A percentile compares a stretch with the other conserved stretches of the same genome.
These are phyloP conservation scores for Malurus melanocephalus DNA, from an alignment of 2,113 vertebrate species.

Conservation along the genomic window DNA sequence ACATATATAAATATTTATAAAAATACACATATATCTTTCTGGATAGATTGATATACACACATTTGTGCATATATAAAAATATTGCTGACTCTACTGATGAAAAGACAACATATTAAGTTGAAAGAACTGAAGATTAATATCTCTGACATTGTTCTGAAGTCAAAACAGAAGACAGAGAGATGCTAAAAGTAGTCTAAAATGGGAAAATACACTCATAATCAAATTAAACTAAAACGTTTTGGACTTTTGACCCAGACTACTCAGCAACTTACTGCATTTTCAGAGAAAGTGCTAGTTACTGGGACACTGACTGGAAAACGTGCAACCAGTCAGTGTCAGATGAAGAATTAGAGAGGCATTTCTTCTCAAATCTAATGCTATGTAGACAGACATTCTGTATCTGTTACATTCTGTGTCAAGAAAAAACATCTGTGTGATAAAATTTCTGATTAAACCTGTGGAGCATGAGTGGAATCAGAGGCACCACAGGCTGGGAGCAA, in stretches of 20 bases:
- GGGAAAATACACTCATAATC: background rate
- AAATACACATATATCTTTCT: background rate
- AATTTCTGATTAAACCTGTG: background rate
- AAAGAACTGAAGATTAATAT: background rate
- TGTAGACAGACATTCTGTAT: background rate
- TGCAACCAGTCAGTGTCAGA: background rate
- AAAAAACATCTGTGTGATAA: background rate
- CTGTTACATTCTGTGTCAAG: background rate
- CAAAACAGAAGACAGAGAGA: background rate
- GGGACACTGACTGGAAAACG: background rate
- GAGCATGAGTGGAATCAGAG: background rate
- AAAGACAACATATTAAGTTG: background rate
- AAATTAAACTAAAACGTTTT: background rate
- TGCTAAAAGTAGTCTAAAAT: background rate
- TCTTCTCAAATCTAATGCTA: background rate
- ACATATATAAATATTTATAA: background rate
- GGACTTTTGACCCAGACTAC: background rate
- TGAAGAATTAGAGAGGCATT: background rate
- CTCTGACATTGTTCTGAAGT: background rate
- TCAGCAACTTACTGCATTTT: background rate
- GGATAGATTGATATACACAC: background rate
- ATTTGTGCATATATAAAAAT: background rate
- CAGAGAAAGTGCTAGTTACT: background rate
- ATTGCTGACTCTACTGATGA: background rate
- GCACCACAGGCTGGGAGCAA: fast-evolving